These are phyloP conservation scores for Psittacula derbiana DNA, from an alignment of 2,797 vertebrate species.

Conservation along the genomic window DNA sequence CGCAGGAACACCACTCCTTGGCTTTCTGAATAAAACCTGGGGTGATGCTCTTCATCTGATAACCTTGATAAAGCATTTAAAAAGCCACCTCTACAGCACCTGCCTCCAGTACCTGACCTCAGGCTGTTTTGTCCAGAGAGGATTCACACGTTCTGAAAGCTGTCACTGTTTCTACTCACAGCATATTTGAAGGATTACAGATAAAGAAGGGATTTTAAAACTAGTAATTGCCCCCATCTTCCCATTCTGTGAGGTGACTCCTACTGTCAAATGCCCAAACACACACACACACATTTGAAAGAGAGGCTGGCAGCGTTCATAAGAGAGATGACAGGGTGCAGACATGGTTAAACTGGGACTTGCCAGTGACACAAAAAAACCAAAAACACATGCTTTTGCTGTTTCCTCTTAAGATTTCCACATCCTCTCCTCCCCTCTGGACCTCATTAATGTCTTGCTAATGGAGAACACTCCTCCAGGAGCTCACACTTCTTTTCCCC, in stretches of 20 bases:
- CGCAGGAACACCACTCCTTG: background rate
- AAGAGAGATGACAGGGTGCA: accelerated
- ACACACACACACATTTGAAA: accelerated
- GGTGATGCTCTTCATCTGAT: accelerated
- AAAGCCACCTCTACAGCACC: background rate
- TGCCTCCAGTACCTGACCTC: background rate
- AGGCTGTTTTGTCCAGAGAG: background rate
- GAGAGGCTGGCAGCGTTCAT: accelerated
- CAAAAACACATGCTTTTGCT: accelerated
- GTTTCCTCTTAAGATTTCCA: background rate
- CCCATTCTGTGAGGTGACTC: background rate
- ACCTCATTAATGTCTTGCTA: background rate
- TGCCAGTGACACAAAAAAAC: background rate
- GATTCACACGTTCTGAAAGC: background rate
- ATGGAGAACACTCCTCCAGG: background rate
- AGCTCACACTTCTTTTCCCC: background rate
- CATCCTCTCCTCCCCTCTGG: background rate
- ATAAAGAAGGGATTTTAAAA: background rate
- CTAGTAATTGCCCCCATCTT: background rate
- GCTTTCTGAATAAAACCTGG: background rate
- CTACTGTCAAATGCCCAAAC: background rate
- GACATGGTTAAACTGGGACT: background rate
- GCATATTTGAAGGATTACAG: background rate
- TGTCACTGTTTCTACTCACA: background rate
- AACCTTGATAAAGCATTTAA: background rate